These are phyloP conservation scores for Cynopterus sphinx DNA, from an alignment of 2,797 vertebrate genomes.

Conservation along the genomic window DNA sequence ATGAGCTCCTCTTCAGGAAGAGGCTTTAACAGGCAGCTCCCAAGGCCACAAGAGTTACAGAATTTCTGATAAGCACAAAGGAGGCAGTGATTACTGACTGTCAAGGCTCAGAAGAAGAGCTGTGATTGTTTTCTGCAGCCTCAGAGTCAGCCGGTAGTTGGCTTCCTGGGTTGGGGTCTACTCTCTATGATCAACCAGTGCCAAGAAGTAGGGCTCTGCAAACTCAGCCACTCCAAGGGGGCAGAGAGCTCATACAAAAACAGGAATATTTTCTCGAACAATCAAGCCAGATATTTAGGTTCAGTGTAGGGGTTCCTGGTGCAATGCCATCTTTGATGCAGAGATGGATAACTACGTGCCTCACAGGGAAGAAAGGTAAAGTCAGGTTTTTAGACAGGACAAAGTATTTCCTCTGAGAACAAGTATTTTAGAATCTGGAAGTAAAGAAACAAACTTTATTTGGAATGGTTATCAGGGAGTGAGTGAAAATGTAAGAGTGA, in stretches of 20 bases:
- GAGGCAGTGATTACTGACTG: neutral
- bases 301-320: no score
- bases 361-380: neutral
- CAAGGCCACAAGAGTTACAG: neutral
- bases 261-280: neutral
- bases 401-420: neutral
- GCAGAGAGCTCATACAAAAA: neutral
- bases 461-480: neutral
- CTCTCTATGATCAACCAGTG: neutral
- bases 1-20: neutral
- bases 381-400: neutral
- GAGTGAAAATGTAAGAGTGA: neutral
- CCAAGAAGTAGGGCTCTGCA: neutral
- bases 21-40: neutral
- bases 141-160: neutral
- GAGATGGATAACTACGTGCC: neutral
- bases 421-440: neutral
- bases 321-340: neutral
- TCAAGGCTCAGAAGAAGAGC: neutral
- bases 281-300: neutral
- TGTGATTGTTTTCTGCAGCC: neutral
- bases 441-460: neutral
- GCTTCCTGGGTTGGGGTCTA: neutral
- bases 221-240: neutral
- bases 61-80: neutral